Evolutionary conservation across 2,797 vertebrate species (phyloP).

Genomic region (Hydrocynus forskahlii): DNA sequence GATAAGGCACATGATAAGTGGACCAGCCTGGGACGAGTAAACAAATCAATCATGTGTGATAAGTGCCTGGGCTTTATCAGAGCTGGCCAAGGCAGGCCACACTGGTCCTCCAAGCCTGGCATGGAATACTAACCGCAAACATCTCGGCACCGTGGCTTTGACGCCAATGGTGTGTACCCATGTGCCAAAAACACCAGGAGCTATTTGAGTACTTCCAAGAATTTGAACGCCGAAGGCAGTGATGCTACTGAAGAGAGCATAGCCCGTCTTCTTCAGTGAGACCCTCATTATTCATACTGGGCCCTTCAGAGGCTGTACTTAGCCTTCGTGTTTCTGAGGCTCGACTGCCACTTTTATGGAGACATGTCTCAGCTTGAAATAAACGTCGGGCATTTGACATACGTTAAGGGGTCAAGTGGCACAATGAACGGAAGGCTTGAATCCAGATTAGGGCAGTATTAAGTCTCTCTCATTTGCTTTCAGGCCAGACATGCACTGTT

Average conservation of each 20-base stretch:
- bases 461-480: constrained; percentile 40
- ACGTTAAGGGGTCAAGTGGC: constrained; percentile 55
- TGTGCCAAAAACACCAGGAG: neutral
- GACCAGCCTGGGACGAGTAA: constrained; percentile 46
- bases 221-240: neutral
- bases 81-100: constrained; percentile 40
- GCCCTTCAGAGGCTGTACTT: constrained; percentile 45
- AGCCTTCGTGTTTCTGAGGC: constrained; percentile 59
- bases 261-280: neutral
- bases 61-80: constrained; percentile 53
- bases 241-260: neutral
- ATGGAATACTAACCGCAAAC: constrained; percentile 30
- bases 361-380: constrained; percentile 66
- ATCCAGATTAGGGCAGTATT: constrained; percentile 52
- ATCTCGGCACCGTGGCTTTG: neutral
- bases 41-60: constrained; percentile 58
- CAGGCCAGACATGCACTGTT: constrained; percentile 37
- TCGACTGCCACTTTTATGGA: constrained; percentile 69
- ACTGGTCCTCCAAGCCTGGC: constrained; percentile 1
- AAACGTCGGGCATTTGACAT: constrained; percentile 65
- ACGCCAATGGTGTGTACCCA: neutral
- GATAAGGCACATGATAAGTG: constrained; percentile 60
- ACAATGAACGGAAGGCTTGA: constrained; percentile 56
- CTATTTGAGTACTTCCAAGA: neutral
- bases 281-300: neutral